Evolutionary conservation across 1,140 invertebrate genomes (phyloP).

Genomic region (Hypothenemus hampei): DNA sequence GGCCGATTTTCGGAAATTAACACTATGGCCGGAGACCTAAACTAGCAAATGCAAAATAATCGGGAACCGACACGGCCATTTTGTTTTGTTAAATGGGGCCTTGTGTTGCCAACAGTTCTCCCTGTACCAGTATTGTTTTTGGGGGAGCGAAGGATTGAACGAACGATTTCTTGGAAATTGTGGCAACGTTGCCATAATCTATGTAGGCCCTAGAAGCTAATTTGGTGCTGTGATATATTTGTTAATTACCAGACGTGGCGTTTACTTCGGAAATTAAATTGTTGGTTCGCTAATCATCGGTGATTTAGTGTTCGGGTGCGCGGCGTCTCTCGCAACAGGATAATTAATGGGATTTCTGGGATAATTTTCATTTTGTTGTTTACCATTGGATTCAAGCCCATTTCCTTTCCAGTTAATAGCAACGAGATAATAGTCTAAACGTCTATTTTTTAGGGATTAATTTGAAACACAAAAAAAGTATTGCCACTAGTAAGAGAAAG

Average conservation of each 20-base stretch:
- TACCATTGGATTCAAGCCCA: no score
- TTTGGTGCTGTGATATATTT: conserved; percentile 39
- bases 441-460: no score
- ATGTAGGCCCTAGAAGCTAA: conserved; percentile 23
- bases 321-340: conserved; percentile 7
- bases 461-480: no score
- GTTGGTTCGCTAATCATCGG: conserved; percentile 29
- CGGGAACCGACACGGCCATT: background rate
- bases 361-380: conserved; percentile 19
- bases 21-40: no score
- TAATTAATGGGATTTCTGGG: conserved; percentile 21
- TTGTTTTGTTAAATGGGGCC: background rate
- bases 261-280: conserved; percentile 39
- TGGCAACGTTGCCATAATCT: background rate
- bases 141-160: background rate
- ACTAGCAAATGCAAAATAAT: no score
- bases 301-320: conserved; percentile 32
- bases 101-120: background rate
- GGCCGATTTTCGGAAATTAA: no score
- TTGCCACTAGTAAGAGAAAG: no score
- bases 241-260: conserved; percentile 38
- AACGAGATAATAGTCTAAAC: no score
- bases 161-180: background rate
- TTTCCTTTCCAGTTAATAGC: no score
- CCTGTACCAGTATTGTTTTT: background rate